Evolutionary conservation across 2,113 vertebrate genomes (phyloP).

Genomic region (Gymnorhina tibicen): DNA sequence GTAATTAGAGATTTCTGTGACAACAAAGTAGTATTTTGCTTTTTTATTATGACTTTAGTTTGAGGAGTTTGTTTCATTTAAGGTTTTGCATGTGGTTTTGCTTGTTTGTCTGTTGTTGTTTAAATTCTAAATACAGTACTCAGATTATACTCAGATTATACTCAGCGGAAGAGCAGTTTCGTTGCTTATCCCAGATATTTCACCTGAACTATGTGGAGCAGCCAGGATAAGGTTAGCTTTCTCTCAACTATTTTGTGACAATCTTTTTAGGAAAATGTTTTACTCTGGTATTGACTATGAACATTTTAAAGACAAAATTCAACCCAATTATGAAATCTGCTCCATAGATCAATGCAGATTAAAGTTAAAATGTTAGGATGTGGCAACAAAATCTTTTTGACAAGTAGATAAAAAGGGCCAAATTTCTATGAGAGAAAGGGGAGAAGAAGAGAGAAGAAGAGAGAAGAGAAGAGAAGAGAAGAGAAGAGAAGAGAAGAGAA

Average conservation of each 20-base stretch:
- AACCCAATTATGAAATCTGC: background rate
- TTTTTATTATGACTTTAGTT: background rate
- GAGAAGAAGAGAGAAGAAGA: too few species aligned
- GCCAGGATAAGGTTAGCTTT: background rate
- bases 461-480: background rate
- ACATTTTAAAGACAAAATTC: background rate
- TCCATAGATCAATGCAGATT: background rate
- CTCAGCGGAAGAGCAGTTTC: background rate
- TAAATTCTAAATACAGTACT: background rate
- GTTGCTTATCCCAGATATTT: background rate
- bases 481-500: too few species aligned
- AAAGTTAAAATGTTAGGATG: background rate
- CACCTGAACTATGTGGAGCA: background rate
- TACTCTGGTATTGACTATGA: background rate
- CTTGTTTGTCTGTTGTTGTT: background rate
- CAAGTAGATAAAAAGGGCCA: background rate
- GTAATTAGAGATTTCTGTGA: background rate
- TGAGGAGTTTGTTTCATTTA: background rate
- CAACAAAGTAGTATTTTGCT: fast-evolving
- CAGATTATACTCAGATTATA: background rate
- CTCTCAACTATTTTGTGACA: background rate
- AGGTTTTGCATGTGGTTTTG: background rate
- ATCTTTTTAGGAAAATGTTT: background rate
- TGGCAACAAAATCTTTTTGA: background rate
- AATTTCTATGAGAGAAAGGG: background rate